Conservation (phyloP, 2,797 vertebrate species). For the Pogonophryne albipinna region DNA sequence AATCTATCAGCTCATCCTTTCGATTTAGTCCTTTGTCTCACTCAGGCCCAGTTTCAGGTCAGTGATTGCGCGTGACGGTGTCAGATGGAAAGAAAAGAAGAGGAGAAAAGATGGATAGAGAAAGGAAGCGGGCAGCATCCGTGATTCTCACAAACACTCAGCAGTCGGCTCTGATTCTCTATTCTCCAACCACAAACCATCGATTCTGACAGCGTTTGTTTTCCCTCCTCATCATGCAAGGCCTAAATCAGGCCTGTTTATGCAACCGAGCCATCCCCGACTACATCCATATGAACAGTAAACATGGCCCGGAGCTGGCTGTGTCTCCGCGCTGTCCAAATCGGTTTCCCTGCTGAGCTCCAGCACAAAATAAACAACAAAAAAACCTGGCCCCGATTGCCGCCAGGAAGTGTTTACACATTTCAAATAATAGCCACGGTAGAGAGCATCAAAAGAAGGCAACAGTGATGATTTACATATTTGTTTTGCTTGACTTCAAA, state of each 20-base stretch:
- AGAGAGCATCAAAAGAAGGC: conserved; percentile 21
- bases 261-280: conserved; percentile 38
- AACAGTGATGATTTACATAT: conserved; percentile 45
- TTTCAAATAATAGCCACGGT: conserved; percentile 41
- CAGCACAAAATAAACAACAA: conserved; percentile 15
- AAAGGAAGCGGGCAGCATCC: conserved; percentile 26
- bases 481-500: conserved; percentile 37
- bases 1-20: conserved; percentile 45
- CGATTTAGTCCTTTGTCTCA: conserved; percentile 40
- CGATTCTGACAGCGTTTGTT: conserved; percentile 50
- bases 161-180: conserved; percentile 41
- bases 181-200: conserved; percentile 20
- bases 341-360: conserved; percentile 37
- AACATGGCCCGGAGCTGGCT: conserved; percentile 59
- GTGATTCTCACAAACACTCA: conserved; percentile 43
- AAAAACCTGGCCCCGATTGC: conserved; percentile 2
- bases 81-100: conserved; percentile 19
- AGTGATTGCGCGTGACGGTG: conserved; percentile 40
- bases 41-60: conserved; percentile 51
- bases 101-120: conserved; percentile 26
- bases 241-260: conserved; percentile 61
- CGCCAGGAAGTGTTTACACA: conserved; percentile 48
- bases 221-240: not conserved
- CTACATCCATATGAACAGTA: conserved; percentile 49
- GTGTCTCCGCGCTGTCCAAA: conserved; percentile 45